Base-by-base conservation (phyloP, 2,888 invertebrate species). In the Eugnorisma glareosa region DNA sequence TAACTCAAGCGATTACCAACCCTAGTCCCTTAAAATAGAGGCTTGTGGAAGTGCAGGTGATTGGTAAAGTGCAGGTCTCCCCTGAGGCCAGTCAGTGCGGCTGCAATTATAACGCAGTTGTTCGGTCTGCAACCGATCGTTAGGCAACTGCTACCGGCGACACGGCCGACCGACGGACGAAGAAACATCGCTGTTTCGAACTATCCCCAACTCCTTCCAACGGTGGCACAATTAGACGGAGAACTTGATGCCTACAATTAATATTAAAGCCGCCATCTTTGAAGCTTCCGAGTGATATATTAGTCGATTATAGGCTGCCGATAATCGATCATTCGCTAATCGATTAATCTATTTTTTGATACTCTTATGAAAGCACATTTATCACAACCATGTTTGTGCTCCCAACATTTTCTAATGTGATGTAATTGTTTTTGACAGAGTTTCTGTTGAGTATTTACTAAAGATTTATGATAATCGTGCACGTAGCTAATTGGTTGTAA, bases 41-140 rank as follows among this genome's bases (percentile, higher is more conserved):
- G 28, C 43, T 21, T 37, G 43, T 68, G 7, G 13, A 8, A 40
- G 6, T 13, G 43, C 45, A 73, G 2, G 8, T 24, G 43, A 45
- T 71, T 76, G 67, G 63, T 67, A 43, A 40, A 76, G 43, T 31
- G 51, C 35, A 57, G 70, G 57, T 78, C 63, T 78, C 21, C 76
- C 86, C 82, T 73, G n/a, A 66, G 87, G 87, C 79, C 66, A 75
- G 63, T 74, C 73, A 63, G 76, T 74, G 80, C 69, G 61, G 79
- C 75, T 83, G 81, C 87, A 88, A 87, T 88, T 87, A 87, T 79
- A 85, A 85, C 57, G 66, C 76, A 81, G 84, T 84, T 28, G 80
- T 66, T 83, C 21, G 73, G 61, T 76, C 64, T 64, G 76, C 72
- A 84, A 83, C 82, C 71, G 63, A 70, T 84, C 68, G 82, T 82